A percentile compares a stretch with the other conserved stretches of the same genome.
phyloP scores from a whole-genome alignment of 2,888 invertebrate species.

The Odontomyia ornata region DNA sequence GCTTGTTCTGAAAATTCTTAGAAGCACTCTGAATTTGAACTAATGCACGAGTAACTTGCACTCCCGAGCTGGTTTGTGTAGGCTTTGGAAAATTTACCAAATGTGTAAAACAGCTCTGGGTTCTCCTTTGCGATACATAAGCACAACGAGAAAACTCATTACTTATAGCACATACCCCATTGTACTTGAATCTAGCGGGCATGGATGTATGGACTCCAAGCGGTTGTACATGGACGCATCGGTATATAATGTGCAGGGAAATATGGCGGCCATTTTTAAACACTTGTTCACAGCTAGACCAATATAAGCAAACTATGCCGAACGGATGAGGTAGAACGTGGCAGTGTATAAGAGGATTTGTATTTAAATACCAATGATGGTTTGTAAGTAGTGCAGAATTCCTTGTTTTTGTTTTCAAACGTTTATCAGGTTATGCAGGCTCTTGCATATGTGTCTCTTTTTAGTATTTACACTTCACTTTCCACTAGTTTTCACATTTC shows the following conservation, averaged over 20 bases:
- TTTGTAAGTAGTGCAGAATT: conserved; percentile 17
- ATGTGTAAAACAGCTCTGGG: not conserved
- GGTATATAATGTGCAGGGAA: conserved; percentile 2
- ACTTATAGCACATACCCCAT: not conserved
- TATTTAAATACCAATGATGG: not conserved
- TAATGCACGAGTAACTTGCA: conserved; percentile 10
- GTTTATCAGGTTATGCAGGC: not conserved
- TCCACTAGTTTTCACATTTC: not conserved
- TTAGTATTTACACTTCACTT: not conserved
- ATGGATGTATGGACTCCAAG: conserved; percentile 11
- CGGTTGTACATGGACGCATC: not conserved
- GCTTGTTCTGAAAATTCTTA: not conserved
- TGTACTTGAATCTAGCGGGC: not conserved
- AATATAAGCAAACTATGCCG: conserved; percentile 7
- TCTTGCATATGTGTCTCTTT: not conserved
- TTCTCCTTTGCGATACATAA: not conserved
- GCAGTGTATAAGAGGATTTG: not conserved
- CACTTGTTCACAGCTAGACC: conserved; percentile 15
- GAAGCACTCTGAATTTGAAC: not conserved
- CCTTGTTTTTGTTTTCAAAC: conserved; percentile 33
- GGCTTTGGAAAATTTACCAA: conserved; percentile 28
- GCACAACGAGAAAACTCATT: conserved; percentile 6
- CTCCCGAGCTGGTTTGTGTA: not conserved
- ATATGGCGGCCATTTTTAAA: conserved; percentile 26
- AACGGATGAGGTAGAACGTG: not conserved